A percentile compares a stretch with the other conserved stretches of the same genome.
Evolutionary conservation across 2,888 invertebrate species (phyloP).

Genomic region (Ariolimax columbianus): DNA sequence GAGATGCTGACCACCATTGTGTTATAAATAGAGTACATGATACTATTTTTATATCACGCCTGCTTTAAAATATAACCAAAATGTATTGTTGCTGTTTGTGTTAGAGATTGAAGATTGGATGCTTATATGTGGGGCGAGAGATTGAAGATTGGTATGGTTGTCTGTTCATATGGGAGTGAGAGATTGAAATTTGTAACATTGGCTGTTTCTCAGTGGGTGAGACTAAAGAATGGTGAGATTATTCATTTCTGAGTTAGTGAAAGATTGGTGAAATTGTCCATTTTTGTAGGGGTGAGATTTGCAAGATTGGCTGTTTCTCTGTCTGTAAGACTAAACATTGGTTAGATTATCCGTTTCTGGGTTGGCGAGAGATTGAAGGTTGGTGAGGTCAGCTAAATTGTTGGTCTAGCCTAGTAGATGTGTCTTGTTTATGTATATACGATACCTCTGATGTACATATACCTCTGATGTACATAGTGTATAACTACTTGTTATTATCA

Average conservation of each 20-base stretch:
- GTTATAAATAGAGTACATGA: background rate
- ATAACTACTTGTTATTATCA: background rate
- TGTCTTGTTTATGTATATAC: no score
- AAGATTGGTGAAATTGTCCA: no score
- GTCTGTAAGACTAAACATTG: no score
- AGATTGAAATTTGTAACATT: no score
- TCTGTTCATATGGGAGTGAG: no score
- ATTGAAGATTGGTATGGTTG: background rate
- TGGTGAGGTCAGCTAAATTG: background rate
- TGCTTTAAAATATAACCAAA: conserved; percentile 21
- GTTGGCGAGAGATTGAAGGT: no score
- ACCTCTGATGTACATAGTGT: conserved; percentile 34
- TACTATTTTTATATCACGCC: conserved; percentile 8
- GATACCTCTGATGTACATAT: conserved; percentile 25
- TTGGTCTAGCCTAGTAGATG: background rate
- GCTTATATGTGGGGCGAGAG: background rate
- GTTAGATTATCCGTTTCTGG: no score
- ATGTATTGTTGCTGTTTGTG: background rate
- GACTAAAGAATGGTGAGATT: no score
- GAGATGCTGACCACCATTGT: background rate
- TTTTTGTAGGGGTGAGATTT: no score
- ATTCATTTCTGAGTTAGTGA: no score
- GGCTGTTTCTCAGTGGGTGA: no score
- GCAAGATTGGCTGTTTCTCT: background rate
- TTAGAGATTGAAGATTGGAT: no score